phyloP scores from a whole-genome alignment of 2,113 vertebrate species.

The Pseudolaguvia tuberculata region DNA sequence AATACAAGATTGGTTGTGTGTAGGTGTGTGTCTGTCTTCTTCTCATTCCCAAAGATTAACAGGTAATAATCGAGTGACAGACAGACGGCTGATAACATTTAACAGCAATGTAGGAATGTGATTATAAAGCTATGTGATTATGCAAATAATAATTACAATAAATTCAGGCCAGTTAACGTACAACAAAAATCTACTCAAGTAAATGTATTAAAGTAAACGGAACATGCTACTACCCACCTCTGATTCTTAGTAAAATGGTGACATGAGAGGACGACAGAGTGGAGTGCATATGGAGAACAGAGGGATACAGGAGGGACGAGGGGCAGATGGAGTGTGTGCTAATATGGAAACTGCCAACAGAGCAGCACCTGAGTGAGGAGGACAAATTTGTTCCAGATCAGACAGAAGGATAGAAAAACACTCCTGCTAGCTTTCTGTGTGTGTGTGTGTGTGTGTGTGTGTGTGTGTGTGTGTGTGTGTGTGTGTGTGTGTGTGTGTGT shows the following conservation, averaged over 20 bases:
- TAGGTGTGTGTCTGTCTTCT: not conserved
- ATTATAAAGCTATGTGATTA: no score
- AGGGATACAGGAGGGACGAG: conserved; percentile 21
- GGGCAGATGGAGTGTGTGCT: conserved; percentile 46
- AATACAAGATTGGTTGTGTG: not conserved
- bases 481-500: no score
- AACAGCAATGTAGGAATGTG: no score
- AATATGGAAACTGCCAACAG: conserved; percentile 41
- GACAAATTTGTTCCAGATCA: conserved; percentile 2
- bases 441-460: conserved; percentile 9
- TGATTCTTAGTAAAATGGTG: not conserved
- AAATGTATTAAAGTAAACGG: no score
- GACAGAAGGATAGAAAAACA: conserved; percentile 30
- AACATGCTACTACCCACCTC: not conserved
- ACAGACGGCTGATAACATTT: not conserved
- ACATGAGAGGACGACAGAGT: not conserved
- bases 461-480: no score
- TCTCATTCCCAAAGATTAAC: not conserved
- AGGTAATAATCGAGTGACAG: not conserved
- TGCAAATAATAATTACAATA: no score
- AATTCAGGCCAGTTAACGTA: no score
- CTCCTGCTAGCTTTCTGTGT: not conserved
- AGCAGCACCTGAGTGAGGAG: conserved; percentile 35
- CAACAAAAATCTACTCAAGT: no score
- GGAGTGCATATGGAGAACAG: conserved; percentile 16